A percentile compares a stretch with the other conserved stretches of the same genome.
These are phyloP conservation scores for Pipistrellus nathusii DNA, from an alignment of 2,797 vertebrate species.

Conservation along the genomic window DNA sequence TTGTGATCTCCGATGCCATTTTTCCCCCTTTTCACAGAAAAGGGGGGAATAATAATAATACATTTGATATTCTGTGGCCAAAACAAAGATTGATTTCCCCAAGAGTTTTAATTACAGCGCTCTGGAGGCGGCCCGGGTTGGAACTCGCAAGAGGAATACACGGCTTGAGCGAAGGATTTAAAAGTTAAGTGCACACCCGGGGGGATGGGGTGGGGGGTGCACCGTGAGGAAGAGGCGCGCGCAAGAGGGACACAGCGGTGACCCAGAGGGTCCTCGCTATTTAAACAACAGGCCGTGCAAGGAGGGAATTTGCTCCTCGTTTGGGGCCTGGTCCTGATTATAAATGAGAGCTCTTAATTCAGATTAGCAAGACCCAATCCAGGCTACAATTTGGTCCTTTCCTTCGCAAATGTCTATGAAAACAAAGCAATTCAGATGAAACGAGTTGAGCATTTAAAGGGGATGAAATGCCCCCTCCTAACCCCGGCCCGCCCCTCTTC, in stretches of 20 bases:
- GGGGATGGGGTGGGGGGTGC: not conserved
- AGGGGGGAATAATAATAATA: constrained; percentile 72
- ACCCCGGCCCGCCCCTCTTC: constrained; percentile 49
- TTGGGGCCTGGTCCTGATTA: constrained; percentile 86
- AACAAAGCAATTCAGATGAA: constrained; percentile 88
- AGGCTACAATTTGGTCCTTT: constrained; percentile 88
- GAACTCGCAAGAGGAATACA: constrained; percentile 78
- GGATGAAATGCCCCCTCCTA: constrained; percentile 47
- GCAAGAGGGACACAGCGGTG: constrained; percentile 75
- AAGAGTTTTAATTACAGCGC: constrained; percentile 72
- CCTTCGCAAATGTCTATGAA: constrained; percentile 88
- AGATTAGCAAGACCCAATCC: constrained; percentile 88
- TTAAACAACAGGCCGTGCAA: constrained; percentile 85
- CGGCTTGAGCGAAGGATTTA: constrained; percentile 79
- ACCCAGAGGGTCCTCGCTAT: constrained; percentile 77
- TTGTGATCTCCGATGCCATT: constrained; percentile 61
- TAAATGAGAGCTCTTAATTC: constrained; percentile 88
- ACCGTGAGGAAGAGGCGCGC: constrained; percentile 64
- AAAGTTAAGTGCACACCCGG: constrained; percentile 77
- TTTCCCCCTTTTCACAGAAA: constrained; percentile 63
- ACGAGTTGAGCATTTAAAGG: constrained; percentile 87
- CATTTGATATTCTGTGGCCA: constrained; percentile 80
- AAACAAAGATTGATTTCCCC: constrained; percentile 74
- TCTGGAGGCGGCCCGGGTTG: constrained; percentile 75
- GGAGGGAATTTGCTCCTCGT: constrained; percentile 82